Evolutionary conservation across 2,797 vertebrate genomes (phyloP), one percentile per base, ranked within the genome.

Genomic region (Mus spretus): DNA sequence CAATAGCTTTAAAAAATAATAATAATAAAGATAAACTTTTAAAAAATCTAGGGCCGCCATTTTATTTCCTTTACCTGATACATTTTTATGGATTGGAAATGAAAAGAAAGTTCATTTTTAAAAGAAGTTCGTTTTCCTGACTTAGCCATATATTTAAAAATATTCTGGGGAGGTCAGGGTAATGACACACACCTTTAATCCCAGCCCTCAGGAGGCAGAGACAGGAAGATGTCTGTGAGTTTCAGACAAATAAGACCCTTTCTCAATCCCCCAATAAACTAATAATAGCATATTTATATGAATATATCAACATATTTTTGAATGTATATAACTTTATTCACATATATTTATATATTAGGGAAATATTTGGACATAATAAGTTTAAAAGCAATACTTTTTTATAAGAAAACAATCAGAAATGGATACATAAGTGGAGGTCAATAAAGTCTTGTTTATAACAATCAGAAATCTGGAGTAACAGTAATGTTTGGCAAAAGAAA

Each of bases 401-500:
- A 13, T 53, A 91, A 63, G 65, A 89, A 91, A 96, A 87, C 85
- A 55, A 90, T 93, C 59, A 91, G 40, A 81, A 93, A 92, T 96
- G 61, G 91, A 93, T 47, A 34, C 94, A 61, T 91, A 97, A 94
- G 63, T 89, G 53, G 24, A 93, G 37, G 37, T 44, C 83, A 24
- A 93, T 59, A 92, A 95, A 93, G 24, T 13, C 34, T 55, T 95
- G 37, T 96, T 90, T 74, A 92, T 44, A 75, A 81, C 53, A 93
- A 74, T 22, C 31, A 83, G 90, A 97, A 96, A 92, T 90, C 24
- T 92, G 72, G 91, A 97, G 83, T 75, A 70, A 91, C n/a, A 78
- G 67, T 70, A 80, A 86, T 82, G 31, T 77, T 85, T 93, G 83
- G 90, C 61, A 93, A 86, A 88, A 90, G 37, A 72, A 63, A 63